A percentile compares a stretch with the other conserved stretches of the same genome.
Evolutionary conservation across 2,888 invertebrate genomes (phyloP).

Genomic region (Ichneumon xanthorius): DNA sequence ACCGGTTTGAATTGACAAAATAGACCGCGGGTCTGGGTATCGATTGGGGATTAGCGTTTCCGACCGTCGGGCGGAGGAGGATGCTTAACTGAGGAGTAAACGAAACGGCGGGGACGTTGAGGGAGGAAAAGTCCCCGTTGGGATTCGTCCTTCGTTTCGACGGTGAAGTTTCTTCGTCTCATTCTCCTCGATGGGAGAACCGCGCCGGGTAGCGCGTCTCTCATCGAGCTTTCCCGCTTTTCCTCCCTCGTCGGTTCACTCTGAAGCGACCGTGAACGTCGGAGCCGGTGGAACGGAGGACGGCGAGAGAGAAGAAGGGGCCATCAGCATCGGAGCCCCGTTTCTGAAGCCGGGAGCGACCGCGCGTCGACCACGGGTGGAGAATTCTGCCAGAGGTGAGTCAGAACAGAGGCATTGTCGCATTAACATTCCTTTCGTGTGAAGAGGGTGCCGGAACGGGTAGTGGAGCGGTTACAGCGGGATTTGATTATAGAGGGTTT

Average conservation of each 20-base stretch:
- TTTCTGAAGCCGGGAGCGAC: slow-evolving; percentile 32
- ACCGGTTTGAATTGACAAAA: not conserved
- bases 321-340: slow-evolving; percentile 41
- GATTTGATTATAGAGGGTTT: slow-evolving; percentile 84
- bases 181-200: not conserved
- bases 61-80: slow-evolving; percentile 20
- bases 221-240: slow-evolving; percentile 19
- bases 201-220: slow-evolving; percentile 21
- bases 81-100: slow-evolving; percentile 70
- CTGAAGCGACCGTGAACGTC: slow-evolving; percentile 53
- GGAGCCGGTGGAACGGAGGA: slow-evolving; percentile 42
- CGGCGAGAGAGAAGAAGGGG: slow-evolving; percentile 51
- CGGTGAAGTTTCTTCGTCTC: slow-evolving; percentile 10
- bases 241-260: not conserved
- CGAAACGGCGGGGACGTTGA: slow-evolving; percentile 69
- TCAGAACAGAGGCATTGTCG: slow-evolving; percentile 83
- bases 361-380: slow-evolving; percentile 65
- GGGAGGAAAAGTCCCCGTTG: slow-evolving; percentile 70
- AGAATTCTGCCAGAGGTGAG: slow-evolving; percentile 74
- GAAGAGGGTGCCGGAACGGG: slow-evolving; percentile 79
- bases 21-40: slow-evolving; percentile 11
- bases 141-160: slow-evolving; percentile 38
- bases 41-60: slow-evolving; percentile 41
- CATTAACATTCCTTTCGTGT: slow-evolving; percentile 85
- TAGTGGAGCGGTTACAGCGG: slow-evolving; percentile 80